These are phyloP conservation scores for Glandiceps talaboti DNA, from an alignment of 53 echinoderm and acorn worm species.

Conservation along the genomic window DNA sequence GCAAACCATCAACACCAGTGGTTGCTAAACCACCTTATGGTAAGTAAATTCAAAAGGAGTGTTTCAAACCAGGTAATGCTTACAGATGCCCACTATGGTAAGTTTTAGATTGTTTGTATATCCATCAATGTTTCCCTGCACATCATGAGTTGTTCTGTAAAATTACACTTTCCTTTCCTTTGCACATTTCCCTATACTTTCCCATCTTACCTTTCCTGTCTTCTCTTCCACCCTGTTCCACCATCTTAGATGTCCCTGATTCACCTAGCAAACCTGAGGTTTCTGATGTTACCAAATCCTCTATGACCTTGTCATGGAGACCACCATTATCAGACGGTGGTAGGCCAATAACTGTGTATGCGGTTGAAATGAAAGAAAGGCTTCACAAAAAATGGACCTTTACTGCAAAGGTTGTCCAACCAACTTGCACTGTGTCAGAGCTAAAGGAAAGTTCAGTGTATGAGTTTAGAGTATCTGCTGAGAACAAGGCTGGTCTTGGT, in stretches of 20 bases:
- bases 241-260: conserved; percentile 60
- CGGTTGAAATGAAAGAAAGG: neutral
- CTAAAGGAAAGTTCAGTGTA: conserved; percentile 72
- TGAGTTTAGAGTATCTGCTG: conserved; percentile 79
- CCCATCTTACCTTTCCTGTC: neutral
- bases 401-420: conserved; percentile 36
- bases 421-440: conserved; percentile 42
- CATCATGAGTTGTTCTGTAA: no score
- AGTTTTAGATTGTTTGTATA: no score
- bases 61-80: no score
- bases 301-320: neutral
- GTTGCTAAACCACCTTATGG: conserved; percentile 73
- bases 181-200: no score
- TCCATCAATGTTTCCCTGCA: no score
- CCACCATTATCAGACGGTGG: neutral
- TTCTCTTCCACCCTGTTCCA: neutral
- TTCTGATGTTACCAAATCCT: neutral
- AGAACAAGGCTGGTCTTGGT: conserved; percentile 78
- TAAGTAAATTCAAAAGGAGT: conserved; percentile 11
- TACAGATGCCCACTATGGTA: no score
- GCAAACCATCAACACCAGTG: conserved; percentile 51
- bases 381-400: neutral
- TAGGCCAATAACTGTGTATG: neutral
- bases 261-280: neutral
- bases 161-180: no score